Conservation (phyloP, 2,888 invertebrate genomes). For the Drosophila differens region DNA sequence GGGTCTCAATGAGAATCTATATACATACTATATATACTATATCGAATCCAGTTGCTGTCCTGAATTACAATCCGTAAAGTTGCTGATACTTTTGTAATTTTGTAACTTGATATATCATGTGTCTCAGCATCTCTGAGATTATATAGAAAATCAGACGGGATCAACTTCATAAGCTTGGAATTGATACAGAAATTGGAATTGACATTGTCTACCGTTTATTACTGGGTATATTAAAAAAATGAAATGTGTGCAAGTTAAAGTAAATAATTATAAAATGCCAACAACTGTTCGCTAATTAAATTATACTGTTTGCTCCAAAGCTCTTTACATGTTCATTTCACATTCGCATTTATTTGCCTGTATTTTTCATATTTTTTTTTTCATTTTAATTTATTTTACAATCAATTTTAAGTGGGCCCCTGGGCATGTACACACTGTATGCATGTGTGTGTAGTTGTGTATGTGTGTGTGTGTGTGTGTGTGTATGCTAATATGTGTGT, state of each 20-base stretch:
- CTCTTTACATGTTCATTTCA: conserved; percentile 56
- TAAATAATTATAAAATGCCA: conserved; percentile 68
- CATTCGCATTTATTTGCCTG: conserved; percentile 45
- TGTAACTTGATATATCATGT: neutral
- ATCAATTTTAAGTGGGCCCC: conserved; percentile 71
- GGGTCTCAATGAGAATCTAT: neutral
- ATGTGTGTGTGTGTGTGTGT: conserved; percentile 2
- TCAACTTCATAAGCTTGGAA: too few relatives aligned
- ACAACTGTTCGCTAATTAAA: conserved; percentile 79
- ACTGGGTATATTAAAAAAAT: conserved; percentile 22
- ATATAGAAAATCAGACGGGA: fast-evolving
- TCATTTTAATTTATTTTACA: conserved; percentile 76
- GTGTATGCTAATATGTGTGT: conserved; percentile 1
- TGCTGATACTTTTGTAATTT: neutral
- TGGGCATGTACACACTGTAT: conserved; percentile 29
- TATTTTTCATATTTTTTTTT: conserved; percentile 9
- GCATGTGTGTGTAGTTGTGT: conserved; percentile 7
- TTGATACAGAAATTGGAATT: neutral
- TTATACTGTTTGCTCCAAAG: conserved; percentile 70
- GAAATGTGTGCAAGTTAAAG: conserved; percentile 37
- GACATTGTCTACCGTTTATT: neutral
- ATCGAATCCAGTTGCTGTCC: neutral
- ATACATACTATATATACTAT: neutral
- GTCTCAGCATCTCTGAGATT: neutral
- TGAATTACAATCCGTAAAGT: neutral